A percentile compares a stretch with the other conserved stretches of the same genome.
Evolutionary conservation across 2,797 vertebrate genomes (phyloP).

Genomic region (Lophotriccus pileatus): DNA sequence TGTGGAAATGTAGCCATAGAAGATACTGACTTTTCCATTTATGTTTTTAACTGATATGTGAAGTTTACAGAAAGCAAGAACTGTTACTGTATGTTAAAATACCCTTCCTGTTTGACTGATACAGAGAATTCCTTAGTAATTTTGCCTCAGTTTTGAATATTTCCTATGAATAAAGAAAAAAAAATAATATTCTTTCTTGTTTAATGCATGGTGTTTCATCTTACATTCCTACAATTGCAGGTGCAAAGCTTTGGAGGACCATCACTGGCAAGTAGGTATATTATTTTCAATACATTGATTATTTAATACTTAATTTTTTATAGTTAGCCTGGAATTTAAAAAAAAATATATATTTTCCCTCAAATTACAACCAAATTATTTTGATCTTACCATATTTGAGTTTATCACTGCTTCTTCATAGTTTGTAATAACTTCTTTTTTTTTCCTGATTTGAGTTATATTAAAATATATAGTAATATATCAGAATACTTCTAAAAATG

Average conservation of each 20-base stretch:
- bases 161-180: not conserved
- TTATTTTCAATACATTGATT: not conserved
- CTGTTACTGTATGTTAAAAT: not conserved
- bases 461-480: not conserved
- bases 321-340: not conserved
- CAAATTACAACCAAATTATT: not conserved
- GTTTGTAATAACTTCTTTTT: not conserved
- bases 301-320: not conserved
- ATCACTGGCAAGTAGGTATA: constrained; percentile 85
- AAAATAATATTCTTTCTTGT: not conserved
- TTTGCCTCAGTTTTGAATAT: not conserved
- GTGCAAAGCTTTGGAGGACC: constrained; percentile 82
- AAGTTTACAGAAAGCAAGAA: not conserved
- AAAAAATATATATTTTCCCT: not conserved
- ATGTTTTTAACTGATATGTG: not conserved
- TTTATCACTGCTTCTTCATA: not conserved
- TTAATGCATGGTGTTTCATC: not conserved
- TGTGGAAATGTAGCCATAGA: not conserved
- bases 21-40: not conserved
- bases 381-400: not conserved
- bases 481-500: not conserved
- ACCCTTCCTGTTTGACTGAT: not conserved
- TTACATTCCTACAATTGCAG: constrained; percentile 71
- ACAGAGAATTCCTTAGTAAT: not conserved
- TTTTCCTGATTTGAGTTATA: not conserved